Conservation (phyloP, 2,888 invertebrate genomes). For the Spialia ferax region DNA sequence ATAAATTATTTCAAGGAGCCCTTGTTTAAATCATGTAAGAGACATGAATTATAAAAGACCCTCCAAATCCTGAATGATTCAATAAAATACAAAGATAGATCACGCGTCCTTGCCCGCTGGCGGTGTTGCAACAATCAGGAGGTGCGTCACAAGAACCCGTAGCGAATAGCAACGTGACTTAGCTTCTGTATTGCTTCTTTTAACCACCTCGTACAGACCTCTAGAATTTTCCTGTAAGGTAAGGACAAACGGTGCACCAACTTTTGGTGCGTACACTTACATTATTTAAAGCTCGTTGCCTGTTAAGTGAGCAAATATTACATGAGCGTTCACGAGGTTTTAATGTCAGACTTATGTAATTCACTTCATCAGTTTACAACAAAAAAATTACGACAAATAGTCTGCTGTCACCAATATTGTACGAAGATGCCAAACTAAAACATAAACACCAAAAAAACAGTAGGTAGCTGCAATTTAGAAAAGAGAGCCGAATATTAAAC, state of each 20-base stretch:
- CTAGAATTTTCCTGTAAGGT: slow-evolving; percentile 66
- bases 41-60: slow-evolving; percentile 13
- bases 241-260: slow-evolving; percentile 14
- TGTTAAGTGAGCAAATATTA: slow-evolving; percentile 42
- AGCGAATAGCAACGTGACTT: slow-evolving; percentile 67
- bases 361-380: neutral
- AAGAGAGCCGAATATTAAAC: too few species aligned
- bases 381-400: slow-evolving; percentile 4
- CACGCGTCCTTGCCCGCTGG: slow-evolving; percentile 64
- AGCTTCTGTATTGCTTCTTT: slow-evolving; percentile 70
- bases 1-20: neutral
- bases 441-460: too few species aligned
- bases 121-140: slow-evolving; percentile 59
- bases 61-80: slow-evolving; percentile 51
- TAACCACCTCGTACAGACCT: slow-evolving; percentile 42
- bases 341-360: slow-evolving; percentile 25
- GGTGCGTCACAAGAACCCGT: slow-evolving; percentile 67
- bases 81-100: slow-evolving; percentile 43
- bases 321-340: slow-evolving; percentile 3
- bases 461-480: too few species aligned
- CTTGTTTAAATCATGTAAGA: neutral
- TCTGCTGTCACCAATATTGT: neutral
- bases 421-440: neutral
- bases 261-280: slow-evolving; percentile 9
- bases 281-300: slow-evolving; percentile 13